A percentile compares a stretch with the other conserved stretches of the same genome.
These are phyloP conservation scores for Isoperla grammatica DNA, from an alignment of 2,888 invertebrate species.

Conservation along the genomic window DNA sequence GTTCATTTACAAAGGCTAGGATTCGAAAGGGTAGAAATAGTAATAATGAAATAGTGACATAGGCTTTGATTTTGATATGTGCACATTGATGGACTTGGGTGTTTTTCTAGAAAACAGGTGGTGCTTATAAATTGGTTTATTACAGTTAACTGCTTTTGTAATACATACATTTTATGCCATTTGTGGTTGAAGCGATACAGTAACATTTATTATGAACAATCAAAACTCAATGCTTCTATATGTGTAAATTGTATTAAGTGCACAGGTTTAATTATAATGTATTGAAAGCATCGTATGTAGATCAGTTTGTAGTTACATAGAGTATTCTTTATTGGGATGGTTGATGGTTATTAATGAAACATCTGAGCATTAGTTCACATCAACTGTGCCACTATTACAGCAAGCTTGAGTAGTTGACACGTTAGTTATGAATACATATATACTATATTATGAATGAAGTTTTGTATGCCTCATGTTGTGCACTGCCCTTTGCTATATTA, in stretches of 20 bases:
- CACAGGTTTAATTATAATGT: constrained; percentile 17
- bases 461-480: constrained; percentile 30
- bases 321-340: no score
- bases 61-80: not conserved
- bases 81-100: not conserved
- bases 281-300: constrained; percentile 24
- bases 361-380: no score
- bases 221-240: not conserved
- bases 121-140: constrained; percentile 21
- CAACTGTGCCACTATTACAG: no score
- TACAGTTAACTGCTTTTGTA: constrained; percentile 22
- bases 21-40: not conserved
- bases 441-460: constrained; percentile 22
- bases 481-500: constrained; percentile 31
- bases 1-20: constrained; percentile 1
- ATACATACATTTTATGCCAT: constrained; percentile 4
- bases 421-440: constrained; percentile 26
- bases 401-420: constrained; percentile 20
- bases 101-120: constrained; percentile 12
- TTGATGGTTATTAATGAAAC: no score
- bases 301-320: no score
- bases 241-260: constrained; percentile 11
- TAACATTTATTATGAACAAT: not conserved
- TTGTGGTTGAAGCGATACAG: not conserved
- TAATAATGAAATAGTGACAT: not conserved